These are phyloP conservation scores for Mormoops blainvillei DNA, from an alignment of 2,113 vertebrate species.

Conservation along the genomic window DNA sequence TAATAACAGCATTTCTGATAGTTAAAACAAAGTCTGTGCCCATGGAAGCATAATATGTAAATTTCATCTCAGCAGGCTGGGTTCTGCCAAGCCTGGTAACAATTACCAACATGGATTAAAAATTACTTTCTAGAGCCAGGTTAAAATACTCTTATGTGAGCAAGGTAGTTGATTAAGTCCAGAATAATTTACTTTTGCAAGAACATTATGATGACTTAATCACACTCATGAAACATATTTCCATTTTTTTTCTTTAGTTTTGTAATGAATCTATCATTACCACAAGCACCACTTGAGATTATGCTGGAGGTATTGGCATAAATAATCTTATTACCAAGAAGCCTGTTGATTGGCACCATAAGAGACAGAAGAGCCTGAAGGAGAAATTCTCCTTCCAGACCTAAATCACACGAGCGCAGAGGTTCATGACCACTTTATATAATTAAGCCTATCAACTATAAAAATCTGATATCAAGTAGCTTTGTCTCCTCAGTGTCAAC, in stretches of 20 bases:
- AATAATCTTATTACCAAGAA: conserved; percentile 54
- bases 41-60: neutral
- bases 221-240: conserved; percentile 50
- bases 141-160: conserved; percentile 45
- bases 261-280: conserved; percentile 49
- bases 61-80: neutral
- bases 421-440: conserved; percentile 28
- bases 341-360: conserved; percentile 40
- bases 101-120: conserved; percentile 5
- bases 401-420: conserved; percentile 33
- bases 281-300: conserved; percentile 57
- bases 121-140: conserved; percentile 17
- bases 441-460: conserved; percentile 45
- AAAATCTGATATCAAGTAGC: conserved; percentile 38
- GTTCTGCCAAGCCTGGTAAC: neutral
- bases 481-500: conserved; percentile 40
- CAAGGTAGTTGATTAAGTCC: conserved; percentile 40
- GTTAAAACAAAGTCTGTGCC: neutral
- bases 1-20: neutral
- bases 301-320: conserved; percentile 9
- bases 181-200: conserved; percentile 45
- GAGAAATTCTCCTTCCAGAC: conserved; percentile 52
- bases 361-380: conserved; percentile 59
- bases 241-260: conserved; percentile 48
- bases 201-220: conserved; percentile 57